phyloP scores from a whole-genome alignment of 2,113 vertebrate genomes.

The Pholis gunnellus region DNA sequence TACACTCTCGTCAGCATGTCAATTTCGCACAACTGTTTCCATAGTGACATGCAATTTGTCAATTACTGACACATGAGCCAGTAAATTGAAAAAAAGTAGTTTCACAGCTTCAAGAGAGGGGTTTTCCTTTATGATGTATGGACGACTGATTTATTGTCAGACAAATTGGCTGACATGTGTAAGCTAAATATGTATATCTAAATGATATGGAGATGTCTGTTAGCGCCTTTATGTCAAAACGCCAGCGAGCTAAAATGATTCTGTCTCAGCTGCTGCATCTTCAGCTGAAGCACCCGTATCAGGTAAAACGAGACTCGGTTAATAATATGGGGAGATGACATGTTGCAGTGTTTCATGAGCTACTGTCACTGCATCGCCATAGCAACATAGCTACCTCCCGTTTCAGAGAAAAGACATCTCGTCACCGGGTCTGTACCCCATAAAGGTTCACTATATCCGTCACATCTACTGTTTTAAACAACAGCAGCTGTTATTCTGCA shows the following conservation, averaged over 20 bases:
- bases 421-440: neutral
- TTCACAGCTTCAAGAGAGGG: neutral
- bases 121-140: neutral
- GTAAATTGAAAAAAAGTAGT: neutral
- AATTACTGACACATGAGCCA: constrained; percentile 6
- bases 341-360: constrained; percentile 46
- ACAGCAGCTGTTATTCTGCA: constrained; percentile 20
- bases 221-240: constrained; percentile 22
- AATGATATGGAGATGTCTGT: constrained; percentile 8
- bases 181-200: constrained; percentile 21
- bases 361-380: constrained; percentile 51
- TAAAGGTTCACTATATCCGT: constrained; percentile 22
- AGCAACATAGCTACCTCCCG: constrained; percentile 39
- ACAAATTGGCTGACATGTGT: constrained; percentile 13
- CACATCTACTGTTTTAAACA: constrained; percentile 19
- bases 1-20: neutral
- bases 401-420: constrained; percentile 40
- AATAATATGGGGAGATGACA: constrained; percentile 49
- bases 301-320: constrained; percentile 48
- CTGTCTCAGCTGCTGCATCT: constrained; percentile 18
- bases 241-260: constrained; percentile 28
- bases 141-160: constrained; percentile 23
- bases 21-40: neutral
- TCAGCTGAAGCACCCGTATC: neutral
- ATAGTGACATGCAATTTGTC: constrained; percentile 11